Evolutionary conservation across 2,888 invertebrate genomes (phyloP), one percentile per base, ranked within the genome.

Genomic region (Omphaloscelis lunosa): DNA sequence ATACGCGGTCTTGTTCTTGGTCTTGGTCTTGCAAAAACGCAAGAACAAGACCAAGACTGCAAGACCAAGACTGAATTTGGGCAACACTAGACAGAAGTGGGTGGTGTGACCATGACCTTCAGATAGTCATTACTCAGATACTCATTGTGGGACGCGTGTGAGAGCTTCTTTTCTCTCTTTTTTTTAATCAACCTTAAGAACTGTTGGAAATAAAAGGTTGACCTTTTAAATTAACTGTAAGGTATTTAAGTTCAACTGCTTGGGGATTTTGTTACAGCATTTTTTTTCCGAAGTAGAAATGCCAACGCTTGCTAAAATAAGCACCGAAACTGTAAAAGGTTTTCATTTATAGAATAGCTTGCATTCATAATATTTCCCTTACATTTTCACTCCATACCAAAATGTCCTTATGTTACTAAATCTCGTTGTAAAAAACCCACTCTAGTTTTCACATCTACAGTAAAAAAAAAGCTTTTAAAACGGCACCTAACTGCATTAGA

Each of bases 391-490:
- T 51, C 8, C 51, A 51, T 51, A 23, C 23, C 20, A 20, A 51
- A 51, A 20, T 23, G 51, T 20, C 51, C 51, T 20, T 23, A 51
- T 51, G 51, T 51, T 45, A 29, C 29, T 45, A 39, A 51, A 63
- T 23, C 9, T 61, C 5, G 3, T 29, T 11, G 0, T 56, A 51
- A 20, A 48, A 56, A 59, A 15, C 0, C 2, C n/a, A 56, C 7
- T 58, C 39, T n/a, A 65, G 7, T 58, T 61, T 34, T 68, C 15
- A 27, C 23, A 29, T 7, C 6, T 27, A 17, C 6, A 15, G 11
- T 34, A 69, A 82, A 84, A 82, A 84, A 76, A 77, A 75, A 59
- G 62, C 72, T 71, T 73, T 70, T 71, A 77, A 78, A 77, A 48
- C 51, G 59, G 2, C 53, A 59, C 59, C 51, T 85, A 73, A 75